Conservation (phyloP, 2,888 invertebrate species). For the Autographa pulchrina region DNA sequence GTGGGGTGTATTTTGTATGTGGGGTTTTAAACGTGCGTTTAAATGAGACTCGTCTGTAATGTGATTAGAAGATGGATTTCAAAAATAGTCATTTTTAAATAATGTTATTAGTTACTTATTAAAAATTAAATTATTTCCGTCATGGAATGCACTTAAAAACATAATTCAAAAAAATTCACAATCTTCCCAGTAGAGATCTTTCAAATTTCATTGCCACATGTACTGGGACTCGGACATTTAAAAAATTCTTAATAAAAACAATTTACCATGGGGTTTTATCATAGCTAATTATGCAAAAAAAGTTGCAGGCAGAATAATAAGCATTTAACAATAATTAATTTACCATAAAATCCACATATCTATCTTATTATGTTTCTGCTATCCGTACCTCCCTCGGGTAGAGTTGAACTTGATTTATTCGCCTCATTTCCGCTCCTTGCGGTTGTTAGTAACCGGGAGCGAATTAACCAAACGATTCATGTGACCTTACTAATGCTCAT, state of each 20-base stretch:
- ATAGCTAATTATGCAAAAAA: too few relatives aligned
- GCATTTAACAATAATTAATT: too few relatives aligned
- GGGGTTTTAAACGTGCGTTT: background rate
- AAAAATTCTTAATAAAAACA: too few relatives aligned
- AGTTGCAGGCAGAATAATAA: too few relatives aligned
- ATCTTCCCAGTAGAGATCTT: too few relatives aligned
- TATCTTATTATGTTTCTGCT: slow-evolving; percentile 59
- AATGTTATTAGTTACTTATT: background rate
- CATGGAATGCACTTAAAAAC: too few relatives aligned
- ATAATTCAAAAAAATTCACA: too few relatives aligned
- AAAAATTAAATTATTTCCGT: too few relatives aligned
- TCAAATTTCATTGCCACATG: too few relatives aligned
- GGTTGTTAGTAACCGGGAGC: slow-evolving; percentile 54
- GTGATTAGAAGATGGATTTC: background rate
- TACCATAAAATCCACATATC: background rate
- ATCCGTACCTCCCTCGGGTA: slow-evolving; percentile 75
- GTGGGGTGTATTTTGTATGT: background rate
- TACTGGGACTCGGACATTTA: too few relatives aligned
- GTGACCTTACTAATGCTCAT: slow-evolving; percentile 49
- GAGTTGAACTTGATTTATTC: slow-evolving; percentile 85
- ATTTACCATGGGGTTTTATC: too few relatives aligned
- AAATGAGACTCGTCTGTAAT: background rate
- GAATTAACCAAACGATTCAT: slow-evolving; percentile 63
- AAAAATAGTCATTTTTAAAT: background rate
- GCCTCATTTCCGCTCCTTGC: slow-evolving; percentile 76